Evolutionary conservation across 2,888 invertebrate genomes (phyloP).

Genomic region (Zygothrica quintamaculata): DNA sequence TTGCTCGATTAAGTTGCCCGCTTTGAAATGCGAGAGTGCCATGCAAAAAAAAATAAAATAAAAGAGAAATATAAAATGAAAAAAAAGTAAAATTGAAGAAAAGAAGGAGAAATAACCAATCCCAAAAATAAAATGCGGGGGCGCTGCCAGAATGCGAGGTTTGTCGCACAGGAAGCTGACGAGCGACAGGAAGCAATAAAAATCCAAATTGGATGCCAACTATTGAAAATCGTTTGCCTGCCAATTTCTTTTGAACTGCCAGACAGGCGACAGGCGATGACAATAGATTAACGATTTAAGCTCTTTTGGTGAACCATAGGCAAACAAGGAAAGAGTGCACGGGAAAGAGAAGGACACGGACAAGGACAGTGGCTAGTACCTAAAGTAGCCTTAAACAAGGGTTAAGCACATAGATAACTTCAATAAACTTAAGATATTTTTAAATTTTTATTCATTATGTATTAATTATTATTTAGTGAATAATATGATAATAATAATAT

Average conservation of each 20-base stretch:
- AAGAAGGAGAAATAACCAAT: slow-evolving; percentile 13
- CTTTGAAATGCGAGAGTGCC: slow-evolving; percentile 70
- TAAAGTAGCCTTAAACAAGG: slow-evolving; percentile 20
- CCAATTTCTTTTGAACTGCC: slow-evolving; percentile 49
- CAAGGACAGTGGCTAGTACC: not conserved
- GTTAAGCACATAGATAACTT: not conserved
- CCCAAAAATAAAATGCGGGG: slow-evolving; percentile 45
- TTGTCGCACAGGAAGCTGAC: slow-evolving; percentile 66
- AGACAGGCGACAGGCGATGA: slow-evolving; percentile 29
- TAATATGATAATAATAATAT: too few species aligned
- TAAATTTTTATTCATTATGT: too few species aligned
- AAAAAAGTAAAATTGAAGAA: slow-evolving; percentile 13
- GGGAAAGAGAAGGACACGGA: too few species aligned
- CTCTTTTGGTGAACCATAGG: not conserved
- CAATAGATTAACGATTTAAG: slow-evolving; percentile 49
- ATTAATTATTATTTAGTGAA: too few species aligned
- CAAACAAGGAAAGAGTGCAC: too few species aligned
- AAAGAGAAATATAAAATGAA: slow-evolving; percentile 1
- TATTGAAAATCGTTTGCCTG: slow-evolving; percentile 63
- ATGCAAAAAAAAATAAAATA: slow-evolving; percentile 20
- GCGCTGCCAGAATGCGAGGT: slow-evolving; percentile 23
- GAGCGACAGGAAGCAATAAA: slow-evolving; percentile 71
- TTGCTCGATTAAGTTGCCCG: slow-evolving; percentile 83
- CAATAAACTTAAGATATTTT: too few species aligned
- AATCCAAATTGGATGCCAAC: slow-evolving; percentile 62